phyloP scores from a whole-genome alignment of 1,140 invertebrate genomes.

The Drosophila bocki region DNA sequence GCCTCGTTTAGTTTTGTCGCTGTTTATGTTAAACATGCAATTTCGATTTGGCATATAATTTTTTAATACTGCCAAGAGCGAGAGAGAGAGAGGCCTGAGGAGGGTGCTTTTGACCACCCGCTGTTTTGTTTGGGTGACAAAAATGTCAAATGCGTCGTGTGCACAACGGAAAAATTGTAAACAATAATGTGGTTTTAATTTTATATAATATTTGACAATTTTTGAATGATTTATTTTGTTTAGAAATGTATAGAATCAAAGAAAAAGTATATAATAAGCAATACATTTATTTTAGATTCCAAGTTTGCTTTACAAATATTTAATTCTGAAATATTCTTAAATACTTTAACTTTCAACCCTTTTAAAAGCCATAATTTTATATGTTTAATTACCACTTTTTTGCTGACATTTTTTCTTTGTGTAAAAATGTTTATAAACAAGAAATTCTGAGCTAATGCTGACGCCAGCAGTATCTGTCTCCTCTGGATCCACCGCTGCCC shows the following conservation, averaged over 20 bases:
- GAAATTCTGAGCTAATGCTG: slow-evolving; percentile 37
- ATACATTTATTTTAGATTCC: too few relatives aligned
- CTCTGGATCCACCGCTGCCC: not conserved
- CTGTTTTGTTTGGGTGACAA: slow-evolving; percentile 75
- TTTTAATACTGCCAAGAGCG: slow-evolving; percentile 59
- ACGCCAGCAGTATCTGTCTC: slow-evolving; percentile 43
- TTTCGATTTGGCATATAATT: slow-evolving; percentile 83
- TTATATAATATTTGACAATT: not conserved
- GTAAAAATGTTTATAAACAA: slow-evolving; percentile 22
- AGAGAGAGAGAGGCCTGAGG: not conserved
- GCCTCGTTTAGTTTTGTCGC: slow-evolving; percentile 49
- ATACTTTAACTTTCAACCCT: not conserved
- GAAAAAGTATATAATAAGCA: too few relatives aligned
- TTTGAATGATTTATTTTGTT: not conserved
- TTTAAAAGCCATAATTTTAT: not conserved
- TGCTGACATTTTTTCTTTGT: slow-evolving; percentile 12
- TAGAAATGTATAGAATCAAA: not conserved
- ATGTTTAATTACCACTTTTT: not conserved
- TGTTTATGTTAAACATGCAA: slow-evolving; percentile 80
- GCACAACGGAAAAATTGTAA: slow-evolving; percentile 7
- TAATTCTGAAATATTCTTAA: not conserved
- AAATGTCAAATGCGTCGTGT: slow-evolving; percentile 75
- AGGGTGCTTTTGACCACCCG: slow-evolving; percentile 48
- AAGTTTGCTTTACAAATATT: too few relatives aligned
- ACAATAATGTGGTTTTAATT: slow-evolving; percentile 14